A percentile compares a stretch with the other conserved stretches of the same genome.
Evolutionary conservation across 2,113 vertebrate genomes (phyloP).

Genomic region (Glaucidium brasilianum): DNA sequence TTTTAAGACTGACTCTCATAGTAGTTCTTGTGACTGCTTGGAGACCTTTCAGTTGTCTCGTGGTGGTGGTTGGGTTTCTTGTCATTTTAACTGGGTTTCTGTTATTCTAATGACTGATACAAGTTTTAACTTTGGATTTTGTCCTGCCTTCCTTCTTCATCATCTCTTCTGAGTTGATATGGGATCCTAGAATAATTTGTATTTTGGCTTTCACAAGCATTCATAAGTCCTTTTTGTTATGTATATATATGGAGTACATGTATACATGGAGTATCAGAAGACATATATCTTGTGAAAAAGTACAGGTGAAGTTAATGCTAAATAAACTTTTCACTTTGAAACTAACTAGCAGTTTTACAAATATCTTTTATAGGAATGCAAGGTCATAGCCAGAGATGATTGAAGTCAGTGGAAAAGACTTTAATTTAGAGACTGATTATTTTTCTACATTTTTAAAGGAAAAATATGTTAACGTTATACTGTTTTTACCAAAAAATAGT

Average conservation of each 20-base stretch:
- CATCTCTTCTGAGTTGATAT: not conserved
- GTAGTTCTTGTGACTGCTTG: not conserved
- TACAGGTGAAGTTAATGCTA: not conserved
- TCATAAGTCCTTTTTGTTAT: not conserved
- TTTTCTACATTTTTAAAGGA: not conserved
- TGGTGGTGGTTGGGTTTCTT: not conserved
- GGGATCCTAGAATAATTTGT: not conserved
- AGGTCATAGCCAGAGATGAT: not conserved
- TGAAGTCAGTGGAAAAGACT: not conserved
- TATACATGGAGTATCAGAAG: not conserved
- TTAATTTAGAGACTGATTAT: not conserved
- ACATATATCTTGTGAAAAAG: not conserved
- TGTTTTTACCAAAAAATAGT: not conserved
- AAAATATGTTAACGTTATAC: not conserved
- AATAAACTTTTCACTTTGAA: not conserved
- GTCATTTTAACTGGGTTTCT: not conserved
- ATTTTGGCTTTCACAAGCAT: not conserved
- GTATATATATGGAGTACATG: not conserved
- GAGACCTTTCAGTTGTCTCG: not conserved
- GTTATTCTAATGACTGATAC: not conserved
- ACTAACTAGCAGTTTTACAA: not conserved
- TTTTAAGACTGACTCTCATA: not conserved
- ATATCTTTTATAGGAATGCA: not conserved
- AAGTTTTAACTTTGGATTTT: not conserved
- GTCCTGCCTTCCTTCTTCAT: not conserved